Conservation (phyloP, 1,140 invertebrate genomes). For the Helicorthomorpha holstii region DNA sequence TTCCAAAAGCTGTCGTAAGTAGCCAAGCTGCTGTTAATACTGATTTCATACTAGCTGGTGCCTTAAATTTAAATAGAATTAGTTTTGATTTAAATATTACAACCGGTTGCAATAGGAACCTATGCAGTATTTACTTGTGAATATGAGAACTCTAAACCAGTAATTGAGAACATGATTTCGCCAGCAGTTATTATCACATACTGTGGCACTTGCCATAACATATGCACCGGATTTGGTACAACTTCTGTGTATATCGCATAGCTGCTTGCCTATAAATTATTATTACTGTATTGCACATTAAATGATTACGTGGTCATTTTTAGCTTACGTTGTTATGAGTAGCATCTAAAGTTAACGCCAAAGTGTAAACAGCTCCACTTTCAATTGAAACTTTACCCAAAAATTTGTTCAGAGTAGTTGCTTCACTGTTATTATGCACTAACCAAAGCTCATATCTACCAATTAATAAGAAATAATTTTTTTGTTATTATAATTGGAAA, state of each 20-base stretch:
- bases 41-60: constrained; percentile 81
- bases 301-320: no score
- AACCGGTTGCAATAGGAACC: constrained; percentile 2
- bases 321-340: no score
- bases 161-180: constrained; percentile 77
- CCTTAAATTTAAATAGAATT: constrained; percentile 37
- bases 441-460: no score
- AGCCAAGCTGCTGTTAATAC: constrained; percentile 78
- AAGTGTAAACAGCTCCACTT: no score
- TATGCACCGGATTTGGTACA: constrained; percentile 48
- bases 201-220: constrained; percentile 70
- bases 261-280: no score
- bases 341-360: no score
- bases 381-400: no score
- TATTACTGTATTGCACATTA: no score
- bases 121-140: constrained; percentile 33
- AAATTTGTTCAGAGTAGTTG: no score
- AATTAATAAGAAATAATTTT: no score
- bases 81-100: not conserved
- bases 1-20: constrained; percentile 75
- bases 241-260: constrained; percentile 4
- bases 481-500: no score
- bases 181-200: constrained; percentile 69
- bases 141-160: constrained; percentile 82
- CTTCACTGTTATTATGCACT: no score